These are phyloP conservation scores for Bombyx mandarina DNA, from an alignment of 1,140 invertebrate species.

Conservation along the genomic window DNA sequence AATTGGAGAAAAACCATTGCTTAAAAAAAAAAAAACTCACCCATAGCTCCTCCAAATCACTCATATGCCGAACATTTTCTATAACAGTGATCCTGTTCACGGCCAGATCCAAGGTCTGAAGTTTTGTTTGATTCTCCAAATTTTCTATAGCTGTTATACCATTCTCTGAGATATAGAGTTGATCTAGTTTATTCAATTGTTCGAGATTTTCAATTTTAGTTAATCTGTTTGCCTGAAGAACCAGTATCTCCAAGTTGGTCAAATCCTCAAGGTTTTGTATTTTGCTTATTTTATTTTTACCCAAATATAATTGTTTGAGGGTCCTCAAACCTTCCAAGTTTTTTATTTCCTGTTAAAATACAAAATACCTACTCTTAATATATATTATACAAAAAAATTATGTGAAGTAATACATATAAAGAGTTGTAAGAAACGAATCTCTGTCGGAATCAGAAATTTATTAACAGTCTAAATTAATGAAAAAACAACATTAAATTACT, in stretches of 20 bases:
- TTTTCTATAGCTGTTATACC: constrained; percentile 85
- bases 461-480: no score
- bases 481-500: no score
- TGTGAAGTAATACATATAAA: no score
- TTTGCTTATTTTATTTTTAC: constrained; percentile 96
- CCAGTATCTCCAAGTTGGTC: constrained; percentile 84
- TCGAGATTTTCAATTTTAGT: constrained; percentile 90
- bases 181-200: constrained; percentile 80
- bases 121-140: constrained; percentile 76
- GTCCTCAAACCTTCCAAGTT: constrained; percentile 84
- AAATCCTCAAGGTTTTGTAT: constrained; percentile 90
- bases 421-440: no score
- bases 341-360: constrained; percentile 81
- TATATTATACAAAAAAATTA: no score
- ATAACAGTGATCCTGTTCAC: constrained; percentile 89
- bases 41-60: constrained; percentile 93
- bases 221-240: constrained; percentile 93
- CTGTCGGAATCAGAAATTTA: no score
- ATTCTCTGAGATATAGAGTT: constrained; percentile 96
- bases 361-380: neutral
- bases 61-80: constrained; percentile 84
- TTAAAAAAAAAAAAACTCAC: constrained; percentile 69
- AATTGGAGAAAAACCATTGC: no score
- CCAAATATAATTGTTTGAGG: constrained; percentile 86
- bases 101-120: constrained; percentile 92